Evolutionary conservation across 2,888 invertebrate genomes (phyloP).

Genomic region (Ennomos fuscantarius): DNA sequence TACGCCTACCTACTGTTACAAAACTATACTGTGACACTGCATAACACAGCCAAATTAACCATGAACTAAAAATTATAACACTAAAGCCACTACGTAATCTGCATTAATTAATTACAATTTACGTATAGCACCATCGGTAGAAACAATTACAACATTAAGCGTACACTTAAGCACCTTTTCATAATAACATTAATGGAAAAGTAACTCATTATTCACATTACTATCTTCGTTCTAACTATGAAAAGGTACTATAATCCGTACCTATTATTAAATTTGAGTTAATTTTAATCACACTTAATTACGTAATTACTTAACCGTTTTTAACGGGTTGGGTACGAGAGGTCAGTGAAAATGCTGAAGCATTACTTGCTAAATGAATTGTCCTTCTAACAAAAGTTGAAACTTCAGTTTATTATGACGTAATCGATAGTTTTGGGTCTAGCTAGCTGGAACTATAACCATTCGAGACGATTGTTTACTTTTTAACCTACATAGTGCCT

Average conservation of each 20-base stretch:
- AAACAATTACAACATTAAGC: conserved; percentile 1
- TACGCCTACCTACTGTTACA: conserved; percentile 6
- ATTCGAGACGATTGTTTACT: too few species aligned
- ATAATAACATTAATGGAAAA: not conserved
- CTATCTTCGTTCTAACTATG: not conserved
- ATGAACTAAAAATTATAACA: conserved; percentile 29
- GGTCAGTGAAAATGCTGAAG: conserved; percentile 9
- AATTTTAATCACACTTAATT: conserved; percentile 1
- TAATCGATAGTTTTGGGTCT: too few species aligned
- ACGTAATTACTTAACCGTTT: conserved; percentile 3
- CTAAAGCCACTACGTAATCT: conserved; percentile 22
- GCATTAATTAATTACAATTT: conserved; percentile 30
- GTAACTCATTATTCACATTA: too few species aligned
- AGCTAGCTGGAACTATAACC: too few species aligned
- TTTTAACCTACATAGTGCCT: too few species aligned
- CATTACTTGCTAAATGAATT: conserved; percentile 4
- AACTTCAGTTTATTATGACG: too few species aligned
- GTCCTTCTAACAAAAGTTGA: too few species aligned
- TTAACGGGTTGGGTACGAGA: conserved; percentile 6
- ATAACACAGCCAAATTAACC: conserved; percentile 26
- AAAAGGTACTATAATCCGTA: not conserved
- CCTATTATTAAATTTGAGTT: not conserved
- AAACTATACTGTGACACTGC: conserved; percentile 16
- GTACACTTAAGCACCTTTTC: conserved; percentile 6
- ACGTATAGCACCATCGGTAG: conserved; percentile 25